Conservation (phyloP, 2,888 invertebrate genomes). For the Epicampocera succincta region DNA sequence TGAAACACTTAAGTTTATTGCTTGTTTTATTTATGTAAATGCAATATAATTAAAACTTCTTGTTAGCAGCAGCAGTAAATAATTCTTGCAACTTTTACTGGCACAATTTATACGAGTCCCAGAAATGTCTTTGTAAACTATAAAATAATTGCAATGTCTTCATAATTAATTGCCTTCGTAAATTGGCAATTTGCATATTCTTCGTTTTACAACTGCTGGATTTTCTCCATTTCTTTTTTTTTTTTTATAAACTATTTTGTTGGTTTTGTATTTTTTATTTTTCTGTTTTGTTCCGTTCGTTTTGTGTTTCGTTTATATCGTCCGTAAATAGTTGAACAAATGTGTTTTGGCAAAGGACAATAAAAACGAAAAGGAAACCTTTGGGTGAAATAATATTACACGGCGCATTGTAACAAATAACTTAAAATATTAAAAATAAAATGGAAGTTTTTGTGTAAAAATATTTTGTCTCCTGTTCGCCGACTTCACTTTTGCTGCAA, state of each 20-base stretch:
- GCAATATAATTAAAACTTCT: slow-evolving; percentile 43
- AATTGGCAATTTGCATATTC: slow-evolving; percentile 61
- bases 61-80: slow-evolving; percentile 7
- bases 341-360: slow-evolving; percentile 37
- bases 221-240: too few relatives aligned
- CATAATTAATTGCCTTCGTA: slow-evolving; percentile 56
- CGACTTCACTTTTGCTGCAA: too few relatives aligned
- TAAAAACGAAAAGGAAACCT: slow-evolving; percentile 24
- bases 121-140: slow-evolving; percentile 44
- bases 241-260: not conserved
- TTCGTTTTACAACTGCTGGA: not conserved
- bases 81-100: slow-evolving; percentile 6
- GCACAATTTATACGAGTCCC: slow-evolving; percentile 31
- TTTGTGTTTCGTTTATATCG: not conserved
- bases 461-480: too few relatives aligned
- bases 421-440: not conserved
- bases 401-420: slow-evolving; percentile 38
- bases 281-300: not conserved
- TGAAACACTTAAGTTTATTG: too few relatives aligned
- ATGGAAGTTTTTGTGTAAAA: not conserved
- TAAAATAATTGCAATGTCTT: slow-evolving; percentile 51
- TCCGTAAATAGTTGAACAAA: slow-evolving; percentile 36
- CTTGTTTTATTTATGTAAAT: not conserved
- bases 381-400: slow-evolving; percentile 49
- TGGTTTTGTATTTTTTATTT: too few relatives aligned